phyloP scores from a whole-genome alignment of 1,140 invertebrate species.

The Tetraneura akinire region DNA sequence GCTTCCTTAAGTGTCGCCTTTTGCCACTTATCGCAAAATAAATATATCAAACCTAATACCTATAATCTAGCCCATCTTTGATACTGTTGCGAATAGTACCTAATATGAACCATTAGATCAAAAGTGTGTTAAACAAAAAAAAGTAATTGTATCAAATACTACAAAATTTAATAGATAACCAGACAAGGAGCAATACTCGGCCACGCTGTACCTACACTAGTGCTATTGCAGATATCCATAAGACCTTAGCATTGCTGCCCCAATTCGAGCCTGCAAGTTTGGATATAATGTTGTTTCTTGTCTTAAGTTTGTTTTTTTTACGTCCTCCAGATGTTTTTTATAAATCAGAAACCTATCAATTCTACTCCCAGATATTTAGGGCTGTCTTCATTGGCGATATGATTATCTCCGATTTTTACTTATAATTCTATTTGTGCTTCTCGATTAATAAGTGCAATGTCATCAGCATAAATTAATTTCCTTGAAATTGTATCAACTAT shows the following conservation, averaged over 20 bases:
- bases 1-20: no score
- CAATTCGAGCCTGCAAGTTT: slow-evolving; percentile 18
- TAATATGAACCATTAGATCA: no score
- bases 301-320: slow-evolving; percentile 22
- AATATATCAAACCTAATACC: no score
- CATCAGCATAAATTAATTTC: neutral
- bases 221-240: slow-evolving; percentile 37
- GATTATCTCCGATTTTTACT: slow-evolving; percentile 9
- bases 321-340: slow-evolving; percentile 3
- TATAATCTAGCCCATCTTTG: no score
- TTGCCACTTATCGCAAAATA: no score
- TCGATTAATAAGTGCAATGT: neutral
- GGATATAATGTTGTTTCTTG: slow-evolving; percentile 27
- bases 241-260: slow-evolving; percentile 9
- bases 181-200: no score
- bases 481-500: neutral
- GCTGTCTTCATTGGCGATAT: neutral
- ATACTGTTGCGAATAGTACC: no score
- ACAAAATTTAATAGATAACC: no score
- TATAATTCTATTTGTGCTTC: neutral
- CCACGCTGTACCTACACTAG: no score
- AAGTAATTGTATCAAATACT: no score
- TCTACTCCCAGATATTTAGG: slow-evolving; percentile 22
- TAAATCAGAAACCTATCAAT: slow-evolving; percentile 12
- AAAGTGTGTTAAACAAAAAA: no score